A percentile compares a stretch with the other conserved stretches of the same genome.
Conservation (phyloP, 2,113 vertebrate genomes). For the Chroicocephalus ridibundus region DNA sequence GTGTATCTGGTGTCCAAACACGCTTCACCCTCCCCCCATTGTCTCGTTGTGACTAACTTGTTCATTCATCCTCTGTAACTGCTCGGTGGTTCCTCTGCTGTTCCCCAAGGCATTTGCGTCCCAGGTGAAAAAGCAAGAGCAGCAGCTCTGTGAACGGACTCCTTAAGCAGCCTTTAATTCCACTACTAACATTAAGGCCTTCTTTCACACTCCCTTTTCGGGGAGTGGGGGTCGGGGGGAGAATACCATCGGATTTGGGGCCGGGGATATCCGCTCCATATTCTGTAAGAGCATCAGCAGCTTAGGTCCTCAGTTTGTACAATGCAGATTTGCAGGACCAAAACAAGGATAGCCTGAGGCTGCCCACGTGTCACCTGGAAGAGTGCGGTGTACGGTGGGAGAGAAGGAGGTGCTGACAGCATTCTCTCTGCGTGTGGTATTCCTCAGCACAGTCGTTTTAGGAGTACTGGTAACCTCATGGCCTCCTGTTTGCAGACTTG, state of each 20-base stretch:
- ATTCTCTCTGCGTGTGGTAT: neutral
- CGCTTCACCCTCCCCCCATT: slow-evolving; percentile 1
- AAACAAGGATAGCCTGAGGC: neutral
- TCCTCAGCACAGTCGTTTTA: neutral
- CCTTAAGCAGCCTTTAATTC: neutral
- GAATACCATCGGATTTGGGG: neutral
- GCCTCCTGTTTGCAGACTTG: neutral
- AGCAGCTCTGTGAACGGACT: neutral
- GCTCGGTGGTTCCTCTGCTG: neutral
- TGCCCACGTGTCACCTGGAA: neutral
- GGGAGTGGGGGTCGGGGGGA: neutral
- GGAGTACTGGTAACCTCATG: neutral
- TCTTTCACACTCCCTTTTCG: fast-evolving
- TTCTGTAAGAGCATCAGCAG: neutral
- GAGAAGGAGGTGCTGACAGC: neutral
- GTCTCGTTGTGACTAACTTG: neutral
- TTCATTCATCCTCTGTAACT: neutral
- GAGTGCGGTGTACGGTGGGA: neutral
- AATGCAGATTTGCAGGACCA: neutral
- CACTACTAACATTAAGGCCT: neutral
- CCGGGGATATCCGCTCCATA: neutral
- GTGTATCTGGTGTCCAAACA: slow-evolving; percentile 21
- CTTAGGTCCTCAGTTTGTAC: neutral
- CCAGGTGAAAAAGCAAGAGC: neutral
- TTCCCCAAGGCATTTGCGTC: neutral